Evolutionary conservation across 2,113 vertebrate genomes (phyloP), one percentile per base, ranked within the genome.

Genomic region (Ictalurus punctatus): DNA sequence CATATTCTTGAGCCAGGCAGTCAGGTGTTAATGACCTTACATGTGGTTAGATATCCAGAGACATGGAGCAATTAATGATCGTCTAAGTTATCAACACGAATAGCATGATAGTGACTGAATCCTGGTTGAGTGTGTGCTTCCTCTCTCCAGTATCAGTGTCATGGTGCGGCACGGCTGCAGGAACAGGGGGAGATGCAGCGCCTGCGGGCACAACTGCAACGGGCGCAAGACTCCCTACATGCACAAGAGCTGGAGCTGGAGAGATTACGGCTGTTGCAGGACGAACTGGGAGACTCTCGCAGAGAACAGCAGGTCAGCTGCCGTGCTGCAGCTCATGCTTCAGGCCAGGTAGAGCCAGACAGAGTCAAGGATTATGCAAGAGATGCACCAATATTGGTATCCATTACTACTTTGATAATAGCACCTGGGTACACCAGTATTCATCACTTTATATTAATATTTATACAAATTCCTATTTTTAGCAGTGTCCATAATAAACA

Each of bases 201-300:
- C 67, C 91, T 99, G 82, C 93, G 81, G 59, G 89, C 93, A 86
- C 95, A 96, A 90, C 94, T 99, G 91, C 95, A 97, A 91, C 96
- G 94, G 84, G 95, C 96, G 82, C 97, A 95, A 69, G 95, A 95
- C 90, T 94, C 94, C 12, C 92, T 97, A 89, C 96, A 95, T 92
- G 93, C 95, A 86, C 97, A 96, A 4, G 96, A 98, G 92, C 82
- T 97, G 78, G 96, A 97, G 87, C 93, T 98, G 92, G 96, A 98
- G 86, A 94, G 95, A 16, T 95, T 98, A 71, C 95, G 94, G 76
- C 93, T 95, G 56, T 94, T 96, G 14, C 94, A 97, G 90, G 94
- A 94, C 56, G 95, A 96, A 61, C 86, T 96, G 87, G 96, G 90
- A 89, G 95, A 96, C 89, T 95, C 94, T 67, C 94, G 94, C 92